Evolutionary conservation across 1,140 invertebrate species (phyloP).

Genomic region (Pseudomyrmex sp.): DNA sequence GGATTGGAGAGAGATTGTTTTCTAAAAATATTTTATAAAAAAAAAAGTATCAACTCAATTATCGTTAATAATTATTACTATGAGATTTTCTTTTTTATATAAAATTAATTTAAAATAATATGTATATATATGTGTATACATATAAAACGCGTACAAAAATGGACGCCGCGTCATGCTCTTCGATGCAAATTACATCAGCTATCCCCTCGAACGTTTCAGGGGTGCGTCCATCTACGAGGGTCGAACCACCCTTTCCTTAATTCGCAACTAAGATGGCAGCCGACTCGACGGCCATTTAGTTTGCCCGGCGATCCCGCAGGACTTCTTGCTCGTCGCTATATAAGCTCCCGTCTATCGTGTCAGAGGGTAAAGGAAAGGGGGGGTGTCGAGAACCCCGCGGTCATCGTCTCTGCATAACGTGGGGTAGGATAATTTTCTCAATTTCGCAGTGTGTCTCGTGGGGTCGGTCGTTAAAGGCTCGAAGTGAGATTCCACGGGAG

Average conservation of each 20-base stretch:
- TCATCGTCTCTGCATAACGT: conserved; percentile 78
- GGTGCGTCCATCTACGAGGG: conserved; percentile 61
- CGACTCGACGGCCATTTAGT: conserved; percentile 70
- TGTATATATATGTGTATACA: too few relatives aligned
- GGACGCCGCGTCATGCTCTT: conserved; percentile 40
- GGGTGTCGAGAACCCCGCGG: conserved; percentile 77
- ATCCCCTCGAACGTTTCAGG: conserved; percentile 29
- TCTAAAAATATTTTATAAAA: not conserved
- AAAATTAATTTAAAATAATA: not conserved
- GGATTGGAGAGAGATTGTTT: not conserved
- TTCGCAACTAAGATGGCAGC: conserved; percentile 83
- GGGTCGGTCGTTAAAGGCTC: conserved; percentile 84
- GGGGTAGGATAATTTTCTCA: conserved; percentile 84
- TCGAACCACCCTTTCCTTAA: conserved; percentile 80
- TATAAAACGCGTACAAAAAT: not conserved
- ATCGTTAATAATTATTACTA: not conserved
- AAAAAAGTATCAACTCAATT: not conserved
- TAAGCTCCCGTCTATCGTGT: conserved; percentile 49
- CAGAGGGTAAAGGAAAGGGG: conserved; percentile 28
- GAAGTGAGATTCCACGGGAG: conserved; percentile 82
- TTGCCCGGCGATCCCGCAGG: conserved; percentile 46
- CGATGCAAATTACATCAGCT: conserved; percentile 55
- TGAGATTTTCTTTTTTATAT: not conserved
- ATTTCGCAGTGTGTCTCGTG: conserved; percentile 84
- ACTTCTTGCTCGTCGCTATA: conserved; percentile 63